These are phyloP conservation scores for Caenorhabditis virilis DNA, from an alignment of 2,888 invertebrate species.

Conservation along the genomic window DNA sequence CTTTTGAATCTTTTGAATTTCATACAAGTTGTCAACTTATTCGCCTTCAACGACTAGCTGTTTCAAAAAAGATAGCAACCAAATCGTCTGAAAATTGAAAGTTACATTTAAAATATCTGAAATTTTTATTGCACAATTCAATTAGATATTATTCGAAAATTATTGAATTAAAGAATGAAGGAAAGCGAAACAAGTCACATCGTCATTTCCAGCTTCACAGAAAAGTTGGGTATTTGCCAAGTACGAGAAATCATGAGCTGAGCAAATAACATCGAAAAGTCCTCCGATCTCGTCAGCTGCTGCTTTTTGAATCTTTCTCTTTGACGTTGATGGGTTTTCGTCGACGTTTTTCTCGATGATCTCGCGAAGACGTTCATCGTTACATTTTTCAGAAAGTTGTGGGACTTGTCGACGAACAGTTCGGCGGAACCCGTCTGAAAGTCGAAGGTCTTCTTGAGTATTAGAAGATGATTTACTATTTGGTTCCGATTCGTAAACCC, in stretches of 20 bases:
- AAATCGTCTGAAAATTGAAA: no score
- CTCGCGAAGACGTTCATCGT: slow-evolving; percentile 50
- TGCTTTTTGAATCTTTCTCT: slow-evolving; percentile 57
- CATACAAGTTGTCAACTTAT: no score
- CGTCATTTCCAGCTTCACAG: slow-evolving; percentile 58
- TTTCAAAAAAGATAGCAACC: no score
- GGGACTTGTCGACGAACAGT: slow-evolving; percentile 43
- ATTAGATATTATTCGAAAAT: no score
- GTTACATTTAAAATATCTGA: no score
- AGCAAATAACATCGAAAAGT: slow-evolving; percentile 59
- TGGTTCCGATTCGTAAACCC: slow-evolving; percentile 47
- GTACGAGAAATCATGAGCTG: slow-evolving; percentile 57
- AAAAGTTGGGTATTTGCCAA: slow-evolving; percentile 57
- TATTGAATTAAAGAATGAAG: slow-evolving; percentile 55
- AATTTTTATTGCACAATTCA: no score
- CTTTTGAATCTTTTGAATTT: no score
- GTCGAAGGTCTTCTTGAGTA: not conserved
- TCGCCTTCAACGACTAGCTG: no score
- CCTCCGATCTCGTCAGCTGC: slow-evolving; percentile 54
- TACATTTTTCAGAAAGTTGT: slow-evolving; percentile 48
- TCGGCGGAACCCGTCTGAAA: slow-evolving; percentile 47
- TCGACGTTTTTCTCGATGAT: slow-evolving; percentile 52
- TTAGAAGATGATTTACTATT: slow-evolving; percentile 22
- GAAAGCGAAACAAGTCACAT: slow-evolving; percentile 60
- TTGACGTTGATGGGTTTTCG: slow-evolving; percentile 54